Evolutionary conservation across 1,140 invertebrate genomes (phyloP).

Genomic region (Galleria mellonella): DNA sequence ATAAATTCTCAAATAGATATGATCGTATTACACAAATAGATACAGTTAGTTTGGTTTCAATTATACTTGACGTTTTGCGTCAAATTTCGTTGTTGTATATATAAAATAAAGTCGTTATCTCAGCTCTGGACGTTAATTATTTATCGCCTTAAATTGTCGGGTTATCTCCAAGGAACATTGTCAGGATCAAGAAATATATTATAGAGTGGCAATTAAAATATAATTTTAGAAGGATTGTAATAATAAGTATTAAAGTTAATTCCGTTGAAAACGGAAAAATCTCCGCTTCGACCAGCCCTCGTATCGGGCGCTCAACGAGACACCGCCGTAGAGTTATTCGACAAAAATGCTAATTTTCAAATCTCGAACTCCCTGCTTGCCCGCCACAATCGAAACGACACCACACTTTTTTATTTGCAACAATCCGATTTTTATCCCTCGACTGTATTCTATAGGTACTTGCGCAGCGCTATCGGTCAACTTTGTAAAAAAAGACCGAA

Average conservation of each 20-base stretch:
- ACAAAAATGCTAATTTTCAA: conserved; percentile 73
- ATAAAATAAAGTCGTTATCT: too few relatives aligned
- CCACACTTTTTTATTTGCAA: conserved; percentile 25
- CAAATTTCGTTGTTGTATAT: too few relatives aligned
- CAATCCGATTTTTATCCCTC: conserved; percentile 28
- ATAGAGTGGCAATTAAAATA: too few relatives aligned
- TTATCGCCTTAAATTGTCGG: too few relatives aligned
- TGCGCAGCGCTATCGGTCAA: conserved; percentile 8
- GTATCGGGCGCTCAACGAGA: conserved; percentile 62
- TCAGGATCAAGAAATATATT: too few relatives aligned
- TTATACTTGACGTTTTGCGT: too few relatives aligned
- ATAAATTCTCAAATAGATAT: too few relatives aligned
- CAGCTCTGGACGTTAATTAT: too few relatives aligned
- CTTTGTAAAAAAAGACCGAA: conserved; percentile 6
- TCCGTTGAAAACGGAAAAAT: conserved; percentile 55
- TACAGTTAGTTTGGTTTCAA: too few relatives aligned
- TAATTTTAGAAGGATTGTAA: too few relatives aligned
- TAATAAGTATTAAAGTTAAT: conserved; percentile 50
- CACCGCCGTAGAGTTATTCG: conserved; percentile 67
- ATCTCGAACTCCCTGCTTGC: conserved; percentile 50
- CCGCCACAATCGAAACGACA: conserved; percentile 37
- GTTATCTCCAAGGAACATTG: too few relatives aligned
- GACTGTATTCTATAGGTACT: conserved; percentile 1
- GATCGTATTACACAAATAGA: too few relatives aligned
- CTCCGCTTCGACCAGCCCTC: conserved; percentile 31